Base-by-base conservation (phyloP, 2,888 invertebrate species). In the Rotaria macrura region DNA sequence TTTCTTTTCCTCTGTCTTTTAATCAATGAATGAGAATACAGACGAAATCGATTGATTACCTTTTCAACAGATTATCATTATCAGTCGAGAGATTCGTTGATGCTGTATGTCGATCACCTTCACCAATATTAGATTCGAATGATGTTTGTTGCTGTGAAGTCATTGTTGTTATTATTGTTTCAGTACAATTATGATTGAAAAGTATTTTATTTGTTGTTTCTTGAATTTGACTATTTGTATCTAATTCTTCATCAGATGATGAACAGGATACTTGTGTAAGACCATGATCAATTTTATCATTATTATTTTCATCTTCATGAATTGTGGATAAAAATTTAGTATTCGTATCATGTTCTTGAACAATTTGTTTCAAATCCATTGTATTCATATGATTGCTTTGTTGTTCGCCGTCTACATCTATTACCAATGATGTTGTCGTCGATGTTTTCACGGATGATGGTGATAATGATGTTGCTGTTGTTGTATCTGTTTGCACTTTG, bases 41-140 rank as follows among this genome's bases (percentile, higher is more conserved):
- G 65, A 65, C 65, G 65, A 65, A 65, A 65, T 65, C 34, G 65
- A 65, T 65, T 65, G 65, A 65, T 65, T 65, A 65, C 65, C 65
- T 65, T 65, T 65, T 65, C 10, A 25, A 65, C 4, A 34, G 34
- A 34, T 65, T 65, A 29, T 65, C 65, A 65, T 65, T 65, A 34
- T 65, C 65, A 65, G 34, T 65, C 34, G 20, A 34, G 4, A 65
- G 65, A 65, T 65, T 20, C 20, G 65, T 65, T 65, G 57, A 29
- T 29, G 55, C n/a, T 9, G 55, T 57, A n/a, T 34, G 34, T 65
- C 38, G 34, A 17, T 34, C 6, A 34, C 38, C 34, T 65, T 34
- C 65, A 34, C 65, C 65, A 65, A 34, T 34, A 14, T 17, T 5
- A 34, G 14, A 20, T 17, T 65, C 65, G 17, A 34, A 65, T 34